phyloP scores from a whole-genome alignment of 2,888 invertebrate species.

The Holacanthella duospinosa region DNA sequence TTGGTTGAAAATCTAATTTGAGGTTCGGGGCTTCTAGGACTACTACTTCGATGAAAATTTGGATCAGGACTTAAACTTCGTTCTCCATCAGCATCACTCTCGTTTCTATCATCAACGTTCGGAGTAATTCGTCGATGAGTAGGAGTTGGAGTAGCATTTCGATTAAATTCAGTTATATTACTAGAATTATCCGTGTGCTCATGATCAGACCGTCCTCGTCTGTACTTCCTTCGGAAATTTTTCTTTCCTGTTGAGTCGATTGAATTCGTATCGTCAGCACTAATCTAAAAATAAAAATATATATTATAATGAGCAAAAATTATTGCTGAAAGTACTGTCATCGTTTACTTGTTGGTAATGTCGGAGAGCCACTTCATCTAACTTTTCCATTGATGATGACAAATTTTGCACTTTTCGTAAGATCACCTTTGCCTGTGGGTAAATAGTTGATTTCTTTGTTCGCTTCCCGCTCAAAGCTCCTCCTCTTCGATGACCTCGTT shows the following conservation, averaged over 20 bases:
- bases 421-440: background rate
- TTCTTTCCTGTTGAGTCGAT: background rate
- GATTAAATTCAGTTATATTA: background rate
- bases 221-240: background rate
- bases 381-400: background rate
- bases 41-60: conserved; percentile 14
- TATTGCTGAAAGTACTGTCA: too few species aligned
- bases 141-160: background rate
- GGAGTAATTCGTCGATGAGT: background rate
- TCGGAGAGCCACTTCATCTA: background rate
- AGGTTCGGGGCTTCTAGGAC: background rate
- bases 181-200: background rate
- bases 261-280: background rate
- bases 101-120: background rate
- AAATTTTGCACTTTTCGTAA: background rate
- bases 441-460: background rate
- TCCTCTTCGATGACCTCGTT: background rate
- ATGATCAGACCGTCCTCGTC: too few species aligned
- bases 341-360: background rate
- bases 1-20: background rate
- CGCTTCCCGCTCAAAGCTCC: background rate
- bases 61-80: conserved; percentile 35
- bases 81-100: conserved; percentile 36
- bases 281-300: background rate
- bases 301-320: background rate